phyloP scores from a whole-genome alignment of 2,888 invertebrate species.

The Acanthococcus lagerstroemiae region DNA sequence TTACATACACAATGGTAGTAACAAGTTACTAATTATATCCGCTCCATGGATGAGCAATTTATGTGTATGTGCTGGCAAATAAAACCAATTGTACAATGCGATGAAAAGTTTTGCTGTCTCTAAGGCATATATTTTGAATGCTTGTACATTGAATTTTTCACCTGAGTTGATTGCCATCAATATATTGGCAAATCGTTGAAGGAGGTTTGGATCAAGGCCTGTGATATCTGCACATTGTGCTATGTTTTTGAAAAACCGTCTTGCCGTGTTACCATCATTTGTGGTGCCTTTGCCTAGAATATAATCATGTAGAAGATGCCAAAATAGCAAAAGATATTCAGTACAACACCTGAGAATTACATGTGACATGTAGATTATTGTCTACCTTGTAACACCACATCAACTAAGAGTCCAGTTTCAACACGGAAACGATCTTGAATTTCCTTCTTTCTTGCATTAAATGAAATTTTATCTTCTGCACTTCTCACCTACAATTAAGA shows the following conservation, averaged over 20 bases:
- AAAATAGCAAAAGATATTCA: not conserved
- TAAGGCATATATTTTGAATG: slow-evolving; percentile 6
- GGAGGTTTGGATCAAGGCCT: not conserved
- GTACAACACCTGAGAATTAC: not conserved
- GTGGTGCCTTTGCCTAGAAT: not conserved
- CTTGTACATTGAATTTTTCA: not conserved
- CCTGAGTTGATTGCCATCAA: not conserved
- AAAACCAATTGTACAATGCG: slow-evolving; percentile 4
- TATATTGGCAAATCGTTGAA: not conserved
- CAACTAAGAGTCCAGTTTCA: not conserved
- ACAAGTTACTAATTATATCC: not conserved
- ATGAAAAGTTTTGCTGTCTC: slow-evolving; percentile 7
- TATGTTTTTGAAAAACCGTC: not conserved
- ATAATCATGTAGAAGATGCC: too few species aligned
- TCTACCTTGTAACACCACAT: not conserved
- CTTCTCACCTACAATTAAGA: not conserved
- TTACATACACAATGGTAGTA: not conserved
- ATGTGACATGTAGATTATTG: not conserved
- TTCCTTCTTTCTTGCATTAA: not conserved
- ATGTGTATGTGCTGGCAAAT: not conserved
- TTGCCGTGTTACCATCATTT: not conserved
- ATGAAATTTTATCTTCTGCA: not conserved
- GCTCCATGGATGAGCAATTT: not conserved
- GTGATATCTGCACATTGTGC: not conserved
- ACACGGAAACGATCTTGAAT: not conserved